phyloP scores from a whole-genome alignment of 2,888 invertebrate species.

The Drosophila pseudotakahashii region DNA sequence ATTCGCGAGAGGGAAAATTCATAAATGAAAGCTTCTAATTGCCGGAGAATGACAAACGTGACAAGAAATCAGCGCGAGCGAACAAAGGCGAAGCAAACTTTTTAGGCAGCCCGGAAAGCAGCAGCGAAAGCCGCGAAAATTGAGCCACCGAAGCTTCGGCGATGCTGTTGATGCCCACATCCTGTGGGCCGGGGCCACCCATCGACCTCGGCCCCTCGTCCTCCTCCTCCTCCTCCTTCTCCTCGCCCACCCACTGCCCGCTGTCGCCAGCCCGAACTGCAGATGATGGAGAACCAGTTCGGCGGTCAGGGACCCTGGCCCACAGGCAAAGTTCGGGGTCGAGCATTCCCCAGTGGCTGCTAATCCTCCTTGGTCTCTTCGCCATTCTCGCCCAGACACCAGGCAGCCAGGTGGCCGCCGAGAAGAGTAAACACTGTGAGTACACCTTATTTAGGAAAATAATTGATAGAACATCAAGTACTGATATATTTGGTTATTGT shows the following conservation, averaged over 20 bases:
- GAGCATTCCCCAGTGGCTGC: conserved; percentile 80
- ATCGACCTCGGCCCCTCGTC: conserved; percentile 29
- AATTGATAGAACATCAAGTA: neutral
- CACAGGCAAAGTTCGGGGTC: conserved; percentile 26
- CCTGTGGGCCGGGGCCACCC: conserved; percentile 83
- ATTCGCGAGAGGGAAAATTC: conserved; percentile 45
- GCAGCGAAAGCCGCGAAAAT: conserved; percentile 34
- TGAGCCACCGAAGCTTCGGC: conserved; percentile 49
- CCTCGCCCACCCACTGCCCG: conserved; percentile 4
- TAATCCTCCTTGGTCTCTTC: conserved; percentile 82
- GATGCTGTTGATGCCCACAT: conserved; percentile 83
- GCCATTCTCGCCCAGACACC: conserved; percentile 78
- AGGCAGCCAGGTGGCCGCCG: conserved; percentile 82
- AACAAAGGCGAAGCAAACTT: conserved; percentile 51
- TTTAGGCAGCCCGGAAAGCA: conserved; percentile 18
- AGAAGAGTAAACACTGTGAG: conserved; percentile 84
- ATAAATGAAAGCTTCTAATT: conserved; percentile 77
- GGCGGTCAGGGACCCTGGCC: conserved; percentile 15
- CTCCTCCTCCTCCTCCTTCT: neutral
- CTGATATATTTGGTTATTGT: no score
- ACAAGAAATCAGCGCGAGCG: conserved; percentile 45
- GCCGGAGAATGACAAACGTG: conserved; percentile 73
- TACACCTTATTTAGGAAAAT: conserved; percentile 44
- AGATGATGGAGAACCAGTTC: conserved; percentile 20
- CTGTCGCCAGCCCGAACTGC: conserved; percentile 9